Evolutionary conservation across 2,888 invertebrate genomes (phyloP), one percentile per base, ranked within the genome.

Genomic region (Byasa hedistus): DNA sequence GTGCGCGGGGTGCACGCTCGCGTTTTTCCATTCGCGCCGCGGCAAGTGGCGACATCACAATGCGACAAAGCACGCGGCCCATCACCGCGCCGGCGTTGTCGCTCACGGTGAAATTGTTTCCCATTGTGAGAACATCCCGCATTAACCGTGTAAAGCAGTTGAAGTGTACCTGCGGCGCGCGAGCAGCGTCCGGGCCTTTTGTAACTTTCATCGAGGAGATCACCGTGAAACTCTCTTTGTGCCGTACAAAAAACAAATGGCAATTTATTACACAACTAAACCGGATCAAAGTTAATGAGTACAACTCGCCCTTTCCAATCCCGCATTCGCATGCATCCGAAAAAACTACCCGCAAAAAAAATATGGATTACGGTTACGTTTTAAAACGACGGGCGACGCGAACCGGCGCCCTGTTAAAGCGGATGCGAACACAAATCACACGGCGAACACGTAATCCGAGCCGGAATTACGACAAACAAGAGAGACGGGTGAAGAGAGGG

Each of bases 1-100:
- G 8, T 7, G 32, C 32, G 32, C 8, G 8, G 32, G 75, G 70
- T 67, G 73, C 70, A 74, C 79, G 76, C 72, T 72, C 73, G 79
- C 79, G 80, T 86, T 86, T 86, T 86, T 86, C 86, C 85, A 83
- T 85, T 85, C 79, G 73, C 75, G 80, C 79, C 82, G 78, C 55
- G 56, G 32, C 65, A 61, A 51, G 60, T 56, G 44, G 69, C 76
- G 76, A 70, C 66, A 60, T 51, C 61, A 69, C 69, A 69, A 66
- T 69, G 69, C 66, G 62, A 73, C 72, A 73, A 74, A 68, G 70
- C 63, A 70, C 51, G 39, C 32, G 59, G 27, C 65, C 66, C 66
- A 68, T 67, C 68, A 64, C 51, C 61, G 62, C 54, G 61, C 44
- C 62, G 54, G 51, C 52, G 60, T 36, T 61, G 60, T 60, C 65